Base-by-base conservation (phyloP, 2,888 invertebrate species). In the Lottia gigantea region DNA sequence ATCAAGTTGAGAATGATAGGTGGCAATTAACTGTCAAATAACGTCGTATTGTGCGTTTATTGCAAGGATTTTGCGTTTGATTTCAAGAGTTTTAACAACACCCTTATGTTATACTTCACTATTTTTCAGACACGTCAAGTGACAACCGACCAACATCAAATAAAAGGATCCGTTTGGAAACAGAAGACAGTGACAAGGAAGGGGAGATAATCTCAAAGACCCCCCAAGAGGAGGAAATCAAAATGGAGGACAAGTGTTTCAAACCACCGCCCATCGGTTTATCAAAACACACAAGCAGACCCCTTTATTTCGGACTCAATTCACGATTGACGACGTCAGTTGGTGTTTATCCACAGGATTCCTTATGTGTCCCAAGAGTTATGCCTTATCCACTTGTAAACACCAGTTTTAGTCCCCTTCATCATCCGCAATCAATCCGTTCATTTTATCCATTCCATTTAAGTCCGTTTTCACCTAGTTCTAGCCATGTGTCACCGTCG, bases 341-440 rank as follows among this genome's bases (percentile, higher is more conserved):
- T 55, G 55, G 55, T 64, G 49, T 69, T 46, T 64, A 47, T 31
- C 40, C 69, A 61, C 26, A 15, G 26, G 31, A 49, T 61, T 19
- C 63, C 15, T 14, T 66, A 3, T 69, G 69, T 55, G 49, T 69
- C 16, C 55, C 69, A 1, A 46, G 69, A 64, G 61, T 69, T 31
- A 47, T 69, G 45, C 69, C 69, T 25, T 69, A 69, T 31, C 69
- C 69, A 19, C 15, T 69, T 45, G 65, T 69, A 15, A 63, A 49
- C n/a, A 61, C 64, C 25, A 65, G 62, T 23, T 40, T 64, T 15
- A 64, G 64, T 40, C 69, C 65, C 1, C 61, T 46, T 25, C 40
- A 64, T 7, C 19, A 61, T 15, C 65, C 61, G 46, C 69, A 25
- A 16, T 40, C 67, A 40, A 26, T 62, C 64, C 16, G 61, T 23